Percentiles rank a stretch among this genome's conserved stretches.
phyloP scores from a whole-genome alignment of 1,140 invertebrate genomes.

The Macrotrachela quadricornifera region DNA sequence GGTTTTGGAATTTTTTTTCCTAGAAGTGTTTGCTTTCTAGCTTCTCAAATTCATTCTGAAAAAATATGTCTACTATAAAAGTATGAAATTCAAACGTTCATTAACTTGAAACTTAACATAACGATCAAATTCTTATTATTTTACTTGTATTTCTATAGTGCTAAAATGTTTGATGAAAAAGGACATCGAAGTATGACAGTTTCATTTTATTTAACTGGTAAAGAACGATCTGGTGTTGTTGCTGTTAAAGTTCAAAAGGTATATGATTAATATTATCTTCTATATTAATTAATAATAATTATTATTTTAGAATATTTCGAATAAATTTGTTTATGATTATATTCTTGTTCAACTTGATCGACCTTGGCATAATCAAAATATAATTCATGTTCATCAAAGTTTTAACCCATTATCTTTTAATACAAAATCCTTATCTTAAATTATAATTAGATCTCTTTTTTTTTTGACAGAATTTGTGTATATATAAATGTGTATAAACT shows the following conservation, averaged over 20 bases:
- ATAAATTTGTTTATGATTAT: constrained; percentile 5
- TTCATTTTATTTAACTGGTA: constrained; percentile 3
- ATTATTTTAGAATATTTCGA: background rate
- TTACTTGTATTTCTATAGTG: background rate
- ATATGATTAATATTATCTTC: background rate
- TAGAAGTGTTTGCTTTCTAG: background rate
- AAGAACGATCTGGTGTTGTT: background rate
- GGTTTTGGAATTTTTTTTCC: no score
- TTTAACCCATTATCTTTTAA: background rate
- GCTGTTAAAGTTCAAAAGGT: constrained; percentile 3
- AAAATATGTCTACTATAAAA: no score
- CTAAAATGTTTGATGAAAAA: constrained; percentile 1
- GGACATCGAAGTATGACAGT: background rate
- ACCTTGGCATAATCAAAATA: background rate
- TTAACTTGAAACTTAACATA: no score
- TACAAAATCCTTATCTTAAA: no score
- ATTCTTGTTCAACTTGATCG: constrained; percentile 3
- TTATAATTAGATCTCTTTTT: no score
- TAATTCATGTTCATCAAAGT: background rate
- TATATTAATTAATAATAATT: background rate
- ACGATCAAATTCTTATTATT: no score
- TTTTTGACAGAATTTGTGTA: no score
- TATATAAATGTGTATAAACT: no score
- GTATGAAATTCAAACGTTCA: no score
- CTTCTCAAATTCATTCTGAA: background rate